phyloP scores from a whole-genome alignment of 2,113 vertebrate genomes.

The Scomber scombrus region DNA sequence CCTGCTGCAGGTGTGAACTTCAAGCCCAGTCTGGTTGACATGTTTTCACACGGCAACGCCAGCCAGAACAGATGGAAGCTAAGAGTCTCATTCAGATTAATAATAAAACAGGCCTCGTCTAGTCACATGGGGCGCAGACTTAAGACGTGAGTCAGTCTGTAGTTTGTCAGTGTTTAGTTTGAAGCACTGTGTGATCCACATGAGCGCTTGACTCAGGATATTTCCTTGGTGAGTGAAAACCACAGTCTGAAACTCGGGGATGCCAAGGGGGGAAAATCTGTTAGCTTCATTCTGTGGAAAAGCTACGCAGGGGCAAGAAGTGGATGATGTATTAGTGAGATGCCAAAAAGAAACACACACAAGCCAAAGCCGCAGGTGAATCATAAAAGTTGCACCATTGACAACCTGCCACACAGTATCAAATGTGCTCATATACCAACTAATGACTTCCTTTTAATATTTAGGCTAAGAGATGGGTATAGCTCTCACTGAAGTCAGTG shows the following conservation, averaged over 20 bases:
- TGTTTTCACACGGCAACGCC: conserved; percentile 46
- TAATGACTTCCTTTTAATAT: conserved; percentile 21
- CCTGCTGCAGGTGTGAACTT: conserved; percentile 60
- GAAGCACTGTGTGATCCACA: conserved; percentile 15
- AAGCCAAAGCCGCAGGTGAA: background rate
- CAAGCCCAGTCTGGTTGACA: conserved; percentile 27
- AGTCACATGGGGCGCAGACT: conserved; percentile 30
- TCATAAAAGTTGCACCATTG: conserved; percentile 15
- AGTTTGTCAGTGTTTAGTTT: conserved; percentile 32
- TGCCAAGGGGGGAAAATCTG: background rate
- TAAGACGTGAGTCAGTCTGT: conserved; percentile 42
- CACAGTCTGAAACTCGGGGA: background rate
- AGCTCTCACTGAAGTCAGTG: conserved; percentile 8
- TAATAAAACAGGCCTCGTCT: conserved; percentile 46
- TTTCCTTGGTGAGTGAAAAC: conserved; percentile 32
- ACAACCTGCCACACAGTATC: background rate
- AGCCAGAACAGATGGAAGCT: too few species aligned
- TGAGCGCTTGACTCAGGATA: background rate
- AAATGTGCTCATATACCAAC: background rate
- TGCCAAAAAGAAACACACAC: background rate
- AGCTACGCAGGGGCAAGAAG: background rate
- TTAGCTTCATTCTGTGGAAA: background rate
- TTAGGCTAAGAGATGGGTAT: background rate
- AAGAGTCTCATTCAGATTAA: conserved; percentile 35
- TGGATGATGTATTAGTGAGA: background rate